phyloP scores from a whole-genome alignment of 2,797 vertebrate genomes.

The Nannoperca australis region DNA sequence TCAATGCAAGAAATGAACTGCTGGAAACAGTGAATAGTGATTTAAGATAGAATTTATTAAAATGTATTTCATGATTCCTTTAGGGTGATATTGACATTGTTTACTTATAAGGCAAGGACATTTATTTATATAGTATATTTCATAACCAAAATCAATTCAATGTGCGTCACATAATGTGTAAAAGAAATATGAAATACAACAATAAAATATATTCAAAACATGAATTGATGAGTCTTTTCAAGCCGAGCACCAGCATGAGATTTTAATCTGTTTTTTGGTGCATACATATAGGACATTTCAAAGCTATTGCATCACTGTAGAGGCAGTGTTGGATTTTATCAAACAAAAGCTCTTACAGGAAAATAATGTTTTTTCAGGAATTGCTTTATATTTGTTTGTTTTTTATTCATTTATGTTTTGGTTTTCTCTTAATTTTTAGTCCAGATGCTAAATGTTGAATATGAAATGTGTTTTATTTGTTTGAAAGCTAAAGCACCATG shows the following conservation, averaged over 20 bases:
- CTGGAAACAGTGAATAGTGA: conserved; percentile 30
- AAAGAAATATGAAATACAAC: background rate
- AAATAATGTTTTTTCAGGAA: background rate
- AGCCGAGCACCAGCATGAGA: conserved; percentile 22
- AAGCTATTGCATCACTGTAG: conserved; percentile 18
- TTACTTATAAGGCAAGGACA: background rate
- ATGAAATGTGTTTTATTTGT: too few relatives aligned
- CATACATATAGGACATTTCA: background rate
- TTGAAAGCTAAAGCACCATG: conserved; percentile 5
- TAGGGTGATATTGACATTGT: conserved; percentile 6
- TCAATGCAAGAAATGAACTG: conserved; percentile 26
- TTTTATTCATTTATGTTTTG: background rate
- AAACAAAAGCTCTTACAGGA: background rate
- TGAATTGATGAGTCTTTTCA: background rate
- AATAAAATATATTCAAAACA: background rate
- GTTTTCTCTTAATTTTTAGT: background rate
- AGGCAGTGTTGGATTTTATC: conserved; percentile 3
- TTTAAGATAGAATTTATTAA: conserved; percentile 15
- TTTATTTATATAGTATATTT: background rate
- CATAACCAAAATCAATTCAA: background rate
- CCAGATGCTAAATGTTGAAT: background rate
- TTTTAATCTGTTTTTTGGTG: conserved; percentile 45
- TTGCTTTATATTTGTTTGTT: background rate
- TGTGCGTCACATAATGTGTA: background rate
- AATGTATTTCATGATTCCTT: background rate